phyloP scores from a whole-genome alignment of 2,888 invertebrate species.

The Hirudinaria manillensis region DNA sequence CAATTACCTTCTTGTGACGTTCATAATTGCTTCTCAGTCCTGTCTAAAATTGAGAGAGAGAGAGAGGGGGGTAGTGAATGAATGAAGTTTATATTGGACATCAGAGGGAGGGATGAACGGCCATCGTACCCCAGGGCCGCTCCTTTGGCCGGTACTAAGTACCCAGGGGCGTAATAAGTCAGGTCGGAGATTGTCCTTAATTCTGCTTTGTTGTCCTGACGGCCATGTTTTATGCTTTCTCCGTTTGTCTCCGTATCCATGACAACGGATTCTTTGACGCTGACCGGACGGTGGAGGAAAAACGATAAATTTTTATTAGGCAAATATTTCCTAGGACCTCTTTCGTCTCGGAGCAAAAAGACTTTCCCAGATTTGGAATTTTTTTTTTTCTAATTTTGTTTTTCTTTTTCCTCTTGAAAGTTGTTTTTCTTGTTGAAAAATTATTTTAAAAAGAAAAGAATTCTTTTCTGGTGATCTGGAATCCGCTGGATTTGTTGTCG shows the following conservation, averaged over 20 bases:
- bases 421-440: too few species aligned
- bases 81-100: not conserved
- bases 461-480: too few species aligned
- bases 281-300: not conserved
- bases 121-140: not conserved
- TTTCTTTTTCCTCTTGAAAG: too few species aligned
- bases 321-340: too few species aligned
- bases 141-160: not conserved
- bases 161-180: not conserved
- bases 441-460: too few species aligned
- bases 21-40: too few species aligned
- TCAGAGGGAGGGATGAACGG: not conserved
- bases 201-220: constrained; percentile 2
- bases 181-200: not conserved
- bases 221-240: constrained; percentile 3
- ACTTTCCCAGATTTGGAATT: too few species aligned
- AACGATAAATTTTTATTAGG: too few species aligned
- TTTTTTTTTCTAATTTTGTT: too few species aligned
- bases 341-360: too few species aligned
- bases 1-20: too few species aligned
- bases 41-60: constrained; percentile 26
- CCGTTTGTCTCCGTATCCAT: not conserved
- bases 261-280: not conserved
- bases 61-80: constrained; percentile 28
- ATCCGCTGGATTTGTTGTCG: too few species aligned